Evolutionary conservation across 2,113 vertebrate species (phyloP).

Genomic region (Hystrix brachyura): DNA sequence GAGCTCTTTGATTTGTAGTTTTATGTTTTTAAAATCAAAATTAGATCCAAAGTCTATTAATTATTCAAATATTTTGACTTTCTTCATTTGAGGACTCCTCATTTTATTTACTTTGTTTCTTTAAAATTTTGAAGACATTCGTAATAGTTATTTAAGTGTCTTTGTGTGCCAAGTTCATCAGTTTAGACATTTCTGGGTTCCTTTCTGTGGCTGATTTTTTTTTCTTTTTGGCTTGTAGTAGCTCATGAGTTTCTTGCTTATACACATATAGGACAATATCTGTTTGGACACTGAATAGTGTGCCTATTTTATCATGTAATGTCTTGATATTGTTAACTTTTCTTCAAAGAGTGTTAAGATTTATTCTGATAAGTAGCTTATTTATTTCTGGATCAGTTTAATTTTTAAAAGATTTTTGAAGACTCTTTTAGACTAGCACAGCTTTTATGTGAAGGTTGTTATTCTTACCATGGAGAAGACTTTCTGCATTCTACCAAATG

Average conservation of each 20-base stretch:
- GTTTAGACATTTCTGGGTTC: background rate
- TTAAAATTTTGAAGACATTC: background rate
- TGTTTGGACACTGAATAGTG: background rate
- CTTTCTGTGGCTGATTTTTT: background rate
- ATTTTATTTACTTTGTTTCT: background rate
- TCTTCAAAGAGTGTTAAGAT: background rate
- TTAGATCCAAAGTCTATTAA: background rate
- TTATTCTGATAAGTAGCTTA: background rate
- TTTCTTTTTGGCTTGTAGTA: background rate
- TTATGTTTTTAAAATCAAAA: slow-evolving; percentile 31
- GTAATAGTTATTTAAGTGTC: background rate
- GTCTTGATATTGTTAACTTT: background rate
- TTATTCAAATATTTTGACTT: background rate
- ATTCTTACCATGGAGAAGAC: background rate
- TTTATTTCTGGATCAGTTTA: background rate
- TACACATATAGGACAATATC: background rate
- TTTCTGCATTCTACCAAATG: background rate
- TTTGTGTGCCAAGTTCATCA: background rate
- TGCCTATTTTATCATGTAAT: background rate
- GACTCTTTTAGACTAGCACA: background rate
- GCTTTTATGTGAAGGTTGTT: background rate
- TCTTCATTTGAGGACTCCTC: background rate
- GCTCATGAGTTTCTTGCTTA: background rate
- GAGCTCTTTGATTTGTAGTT: background rate
- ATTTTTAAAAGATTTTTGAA: background rate